Evolutionary conservation across 2,113 vertebrate genomes (phyloP), one percentile per base, ranked within the genome.

Genomic region (Ceyx melanurus): DNA sequence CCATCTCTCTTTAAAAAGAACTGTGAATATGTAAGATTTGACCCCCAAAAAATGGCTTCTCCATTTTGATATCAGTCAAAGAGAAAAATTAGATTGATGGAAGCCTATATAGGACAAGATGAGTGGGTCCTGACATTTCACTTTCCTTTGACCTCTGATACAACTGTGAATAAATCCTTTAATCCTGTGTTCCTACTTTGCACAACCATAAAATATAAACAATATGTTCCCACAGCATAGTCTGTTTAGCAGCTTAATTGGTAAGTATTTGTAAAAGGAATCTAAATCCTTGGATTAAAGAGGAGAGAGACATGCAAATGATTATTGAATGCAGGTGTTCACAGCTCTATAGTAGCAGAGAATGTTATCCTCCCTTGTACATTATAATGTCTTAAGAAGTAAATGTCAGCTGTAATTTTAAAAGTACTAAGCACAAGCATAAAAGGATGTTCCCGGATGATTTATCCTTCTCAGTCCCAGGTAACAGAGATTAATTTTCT

Each of bases 371-470:
- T 94, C 74, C 80, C 53, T 72, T 89, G 92, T 95, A 92, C n/a
- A 5, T 78, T 68, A 53, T 89, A 94, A 82, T 23, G n/a, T 93
- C 94, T 91, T 91, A 93, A 93, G 95, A 97, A 97, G 95, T 97
- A 96, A 97, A 97, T 89, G 93, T 95, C 95, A 95, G 65, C 60
- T 89, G 83, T 91, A 90, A 97, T 97, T 96, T 94, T 84, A 76
- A 85, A 96, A 96, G 82, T 86, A 80, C 91, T 91, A 93, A 96
- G 92, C 92, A 87, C 71, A 90, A 90, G 68, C 72, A 54, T 94
- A 95, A 94, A 60, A 80, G 62, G 8, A 13, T 74, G 42, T 88
- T 96, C 60, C 66, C 67, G 46, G 45, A 85, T 73, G 95, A 95
- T 97, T 96, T 80, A 89, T 97, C 95, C 94, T 85, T 86, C 86